A percentile compares a stretch with the other conserved stretches of the same genome.
phyloP scores from a whole-genome alignment of 2,797 vertebrate genomes.

The Scarus forsteni region DNA sequence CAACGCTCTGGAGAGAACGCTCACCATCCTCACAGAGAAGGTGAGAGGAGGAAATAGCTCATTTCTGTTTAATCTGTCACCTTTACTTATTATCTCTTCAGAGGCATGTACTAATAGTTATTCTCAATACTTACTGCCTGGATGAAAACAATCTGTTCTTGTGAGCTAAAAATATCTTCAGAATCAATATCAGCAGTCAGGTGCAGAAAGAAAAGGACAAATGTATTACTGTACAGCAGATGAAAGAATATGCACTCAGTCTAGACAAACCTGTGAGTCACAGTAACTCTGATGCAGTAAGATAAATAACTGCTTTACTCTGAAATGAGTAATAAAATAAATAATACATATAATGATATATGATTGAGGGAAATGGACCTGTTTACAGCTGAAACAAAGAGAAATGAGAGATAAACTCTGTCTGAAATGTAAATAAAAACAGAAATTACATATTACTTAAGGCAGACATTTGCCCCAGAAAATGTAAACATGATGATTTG shows the following conservation, averaged over 20 bases:
- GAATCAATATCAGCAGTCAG: background rate
- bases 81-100: background rate
- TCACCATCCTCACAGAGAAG: slow-evolving; percentile 97
- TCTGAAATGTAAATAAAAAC: too few relatives aligned
- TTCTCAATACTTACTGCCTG: background rate
- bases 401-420: too few relatives aligned
- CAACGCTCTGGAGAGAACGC: slow-evolving; percentile 95
- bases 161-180: slow-evolving; percentile 1
- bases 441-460: too few relatives aligned
- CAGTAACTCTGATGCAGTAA: too few relatives aligned
- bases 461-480: too few relatives aligned
- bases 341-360: too few relatives aligned
- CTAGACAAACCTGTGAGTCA: background rate
- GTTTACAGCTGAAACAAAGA: too few relatives aligned
- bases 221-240: background rate
- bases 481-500: too few relatives aligned
- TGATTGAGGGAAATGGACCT: too few relatives aligned
- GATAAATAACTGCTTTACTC: too few relatives aligned
- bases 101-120: background rate
- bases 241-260: background rate
- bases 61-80: background rate
- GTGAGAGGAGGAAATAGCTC: slow-evolving; percentile 68
- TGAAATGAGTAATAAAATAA: too few relatives aligned
- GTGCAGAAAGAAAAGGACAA: background rate
- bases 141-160: background rate